These are phyloP conservation scores for Pollenia amentaria DNA, from an alignment of 2,888 invertebrate genomes.

Conservation along the genomic window DNA sequence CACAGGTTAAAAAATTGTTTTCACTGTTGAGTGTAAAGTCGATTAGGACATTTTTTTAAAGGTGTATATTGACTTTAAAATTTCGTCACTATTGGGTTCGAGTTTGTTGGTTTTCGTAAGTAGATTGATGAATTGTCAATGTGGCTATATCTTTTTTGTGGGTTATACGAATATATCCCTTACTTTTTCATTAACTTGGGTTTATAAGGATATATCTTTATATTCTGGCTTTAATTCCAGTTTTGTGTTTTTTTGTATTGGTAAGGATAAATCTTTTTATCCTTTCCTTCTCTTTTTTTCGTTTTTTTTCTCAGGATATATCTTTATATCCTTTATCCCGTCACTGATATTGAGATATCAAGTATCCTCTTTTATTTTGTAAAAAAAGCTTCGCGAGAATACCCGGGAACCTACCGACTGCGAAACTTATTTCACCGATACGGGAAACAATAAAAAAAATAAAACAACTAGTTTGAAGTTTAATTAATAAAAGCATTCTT, in stretches of 20 bases:
- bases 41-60: constrained; percentile 13
- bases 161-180: background rate
- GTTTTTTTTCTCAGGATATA: background rate
- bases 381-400: constrained; percentile 12
- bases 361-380: constrained; percentile 3
- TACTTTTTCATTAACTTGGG: background rate
- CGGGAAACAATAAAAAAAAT: constrained; percentile 5
- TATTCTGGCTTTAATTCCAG: background rate
- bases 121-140: constrained; percentile 3
- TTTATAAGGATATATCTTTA: constrained; percentile 13
- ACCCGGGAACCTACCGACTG: constrained; percentile 31
- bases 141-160: background rate
- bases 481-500: background rate
- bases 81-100: constrained; percentile 22
- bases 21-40: constrained; percentile 18
- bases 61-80: constrained; percentile 9
- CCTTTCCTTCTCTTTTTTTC: constrained; percentile 2
- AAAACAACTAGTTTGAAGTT: constrained; percentile 2
- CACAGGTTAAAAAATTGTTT: background rate
- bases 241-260: constrained; percentile 1
- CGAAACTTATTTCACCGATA: constrained; percentile 8
- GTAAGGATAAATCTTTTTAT: constrained; percentile 23
- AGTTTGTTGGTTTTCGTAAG: constrained; percentile 1
- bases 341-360: constrained; percentile 14
- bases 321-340: constrained; percentile 3